These are phyloP conservation scores for Drosophila kohkoa DNA, from an alignment of 1,140 invertebrate species.

Conservation along the genomic window DNA sequence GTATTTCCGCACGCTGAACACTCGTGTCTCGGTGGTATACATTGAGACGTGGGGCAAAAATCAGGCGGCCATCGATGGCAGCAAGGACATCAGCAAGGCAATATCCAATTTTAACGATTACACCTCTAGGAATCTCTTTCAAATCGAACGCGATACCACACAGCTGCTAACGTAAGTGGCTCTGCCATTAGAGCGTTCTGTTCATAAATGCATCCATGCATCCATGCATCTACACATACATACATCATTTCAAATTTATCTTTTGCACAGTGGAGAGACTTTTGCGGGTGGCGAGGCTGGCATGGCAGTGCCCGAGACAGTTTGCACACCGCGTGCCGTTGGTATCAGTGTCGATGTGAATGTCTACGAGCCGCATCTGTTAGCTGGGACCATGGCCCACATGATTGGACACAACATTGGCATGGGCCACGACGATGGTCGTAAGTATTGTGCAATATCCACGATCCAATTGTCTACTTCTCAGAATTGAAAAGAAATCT, in stretches of 20 bases:
- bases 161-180: conserved; percentile 94
- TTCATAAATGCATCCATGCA: no score
- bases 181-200: no score
- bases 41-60: conserved; percentile 98
- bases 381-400: conserved; percentile 97
- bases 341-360: conserved; percentile 97
- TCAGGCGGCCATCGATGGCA: conserved; percentile 91
- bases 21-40: conserved; percentile 96
- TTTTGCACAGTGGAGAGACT: conserved; percentile 89
- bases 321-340: conserved; percentile 95
- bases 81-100: conserved; percentile 93
- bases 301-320: conserved; percentile 95
- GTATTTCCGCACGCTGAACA: conserved; percentile 97
- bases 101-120: conserved; percentile 96
- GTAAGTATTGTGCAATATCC: conserved; percentile 85
- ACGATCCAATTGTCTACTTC: no score
- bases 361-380: conserved; percentile 96
- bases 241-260: not conserved
- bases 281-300: conserved; percentile 95
- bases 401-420: conserved; percentile 99
- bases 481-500: no score
- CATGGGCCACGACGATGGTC: conserved; percentile 96
- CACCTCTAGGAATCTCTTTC: conserved; percentile 92
- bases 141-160: conserved; percentile 94
- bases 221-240: no score